Percentiles rank a stretch among this genome's conserved stretches.
Evolutionary conservation across 1,140 invertebrate species (phyloP).

Genomic region (Asbolus verrucosus): DNA sequence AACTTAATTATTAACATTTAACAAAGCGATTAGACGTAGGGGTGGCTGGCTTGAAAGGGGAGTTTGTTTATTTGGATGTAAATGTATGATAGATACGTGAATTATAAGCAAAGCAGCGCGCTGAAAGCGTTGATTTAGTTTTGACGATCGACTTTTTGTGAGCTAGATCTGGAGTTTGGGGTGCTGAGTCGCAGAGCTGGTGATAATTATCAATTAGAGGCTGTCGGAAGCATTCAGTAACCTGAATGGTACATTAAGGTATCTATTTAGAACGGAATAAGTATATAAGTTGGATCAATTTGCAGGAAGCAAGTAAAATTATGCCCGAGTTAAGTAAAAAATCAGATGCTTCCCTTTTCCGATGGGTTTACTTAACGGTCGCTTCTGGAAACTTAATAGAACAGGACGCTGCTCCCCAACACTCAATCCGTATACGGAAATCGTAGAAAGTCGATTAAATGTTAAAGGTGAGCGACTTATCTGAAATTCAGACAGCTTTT

Average conservation of each 20-base stretch:
- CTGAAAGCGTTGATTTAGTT: slow-evolving; percentile 1
- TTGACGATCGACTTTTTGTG: not conserved
- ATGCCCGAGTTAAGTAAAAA: slow-evolving; percentile 40
- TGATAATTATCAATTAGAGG: slow-evolving; percentile 19
- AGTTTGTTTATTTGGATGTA: not conserved
- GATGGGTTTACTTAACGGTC: slow-evolving; percentile 43
- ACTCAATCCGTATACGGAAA: slow-evolving; percentile 49
- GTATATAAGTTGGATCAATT: slow-evolving; percentile 24
- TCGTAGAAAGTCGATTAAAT: slow-evolving; percentile 52
- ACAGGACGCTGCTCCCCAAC: slow-evolving; percentile 45
- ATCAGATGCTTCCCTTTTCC: slow-evolving; percentile 42
- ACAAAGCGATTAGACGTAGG: not conserved
- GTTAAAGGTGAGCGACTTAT: slow-evolving; percentile 48
- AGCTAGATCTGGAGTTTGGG: too few relatives aligned
- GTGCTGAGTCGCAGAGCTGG: not conserved
- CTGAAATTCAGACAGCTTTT: slow-evolving; percentile 16
- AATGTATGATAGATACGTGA: too few relatives aligned
- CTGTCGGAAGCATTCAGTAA: slow-evolving; percentile 13
- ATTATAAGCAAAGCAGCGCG: not conserved
- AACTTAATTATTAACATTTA: slow-evolving; percentile 16
- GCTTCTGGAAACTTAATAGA: slow-evolving; percentile 48
- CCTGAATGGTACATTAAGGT: slow-evolving; percentile 13
- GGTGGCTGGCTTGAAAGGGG: too few relatives aligned
- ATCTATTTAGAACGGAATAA: slow-evolving; percentile 17
- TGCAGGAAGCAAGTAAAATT: slow-evolving; percentile 46